Percentiles rank a stretch among this genome's conserved stretches.
Evolutionary conservation across 1,140 invertebrate species (phyloP).

Genomic region (Thaumatotibia leucotreta): DNA sequence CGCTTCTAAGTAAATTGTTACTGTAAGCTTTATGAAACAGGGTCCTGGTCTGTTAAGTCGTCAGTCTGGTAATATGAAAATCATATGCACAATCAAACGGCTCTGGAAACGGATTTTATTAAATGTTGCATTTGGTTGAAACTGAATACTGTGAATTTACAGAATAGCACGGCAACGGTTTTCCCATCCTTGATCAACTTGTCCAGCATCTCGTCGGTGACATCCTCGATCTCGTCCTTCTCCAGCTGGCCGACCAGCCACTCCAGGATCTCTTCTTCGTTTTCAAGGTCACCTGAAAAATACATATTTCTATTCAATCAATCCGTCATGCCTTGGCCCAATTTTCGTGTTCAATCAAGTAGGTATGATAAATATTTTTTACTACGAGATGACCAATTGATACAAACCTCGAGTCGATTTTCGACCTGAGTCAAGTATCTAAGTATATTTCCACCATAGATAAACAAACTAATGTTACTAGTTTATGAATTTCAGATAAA

Average conservation of each 20-base stretch:
- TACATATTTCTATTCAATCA: too few relatives aligned
- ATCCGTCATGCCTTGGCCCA: too few relatives aligned
- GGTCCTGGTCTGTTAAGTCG: background rate
- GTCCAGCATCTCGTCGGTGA: constrained; percentile 95
- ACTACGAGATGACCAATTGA: too few relatives aligned
- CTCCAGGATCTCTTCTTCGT: constrained; percentile 93
- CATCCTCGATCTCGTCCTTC: constrained; percentile 96
- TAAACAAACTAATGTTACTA: too few relatives aligned
- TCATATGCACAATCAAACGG: background rate
- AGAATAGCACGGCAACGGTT: constrained; percentile 93
- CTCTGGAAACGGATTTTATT: background rate
- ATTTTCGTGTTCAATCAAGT: too few relatives aligned
- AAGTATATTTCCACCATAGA: too few relatives aligned
- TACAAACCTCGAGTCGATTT: too few relatives aligned
- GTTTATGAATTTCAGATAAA: background rate
- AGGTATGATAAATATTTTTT: too few relatives aligned
- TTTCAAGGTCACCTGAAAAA: constrained; percentile 87
- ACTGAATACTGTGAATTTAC: constrained; percentile 78
- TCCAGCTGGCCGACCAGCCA: constrained; percentile 91
- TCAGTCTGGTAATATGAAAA: background rate
- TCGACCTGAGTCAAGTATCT: too few relatives aligned
- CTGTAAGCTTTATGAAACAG: too few relatives aligned
- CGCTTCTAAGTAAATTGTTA: too few relatives aligned
- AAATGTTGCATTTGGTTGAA: background rate
- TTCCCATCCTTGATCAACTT: constrained; percentile 92